A percentile compares a stretch with the other conserved stretches of the same genome.
These are phyloP conservation scores for Lepidocyrtinus sp. DNA, from an alignment of 2,888 invertebrate genomes.

Conservation along the genomic window DNA sequence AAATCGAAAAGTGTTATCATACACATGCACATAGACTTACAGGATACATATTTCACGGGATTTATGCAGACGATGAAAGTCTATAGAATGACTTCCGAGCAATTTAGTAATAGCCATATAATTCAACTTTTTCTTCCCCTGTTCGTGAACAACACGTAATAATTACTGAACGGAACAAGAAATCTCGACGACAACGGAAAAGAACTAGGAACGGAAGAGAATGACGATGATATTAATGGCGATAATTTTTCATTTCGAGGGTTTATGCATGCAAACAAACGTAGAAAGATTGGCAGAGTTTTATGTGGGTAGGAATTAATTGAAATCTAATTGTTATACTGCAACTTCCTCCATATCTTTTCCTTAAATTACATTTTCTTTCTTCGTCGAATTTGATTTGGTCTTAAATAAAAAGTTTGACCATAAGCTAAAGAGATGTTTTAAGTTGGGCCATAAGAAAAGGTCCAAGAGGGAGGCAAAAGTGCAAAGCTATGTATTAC, in stretches of 20 bases:
- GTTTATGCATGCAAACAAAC: constrained; percentile 11
- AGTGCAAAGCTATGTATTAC: constrained; percentile 49
- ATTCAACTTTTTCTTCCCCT: constrained; percentile 48
- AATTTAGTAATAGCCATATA: constrained; percentile 60
- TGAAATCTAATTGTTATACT: constrained; percentile 55
- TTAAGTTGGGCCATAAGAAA: neutral
- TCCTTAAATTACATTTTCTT: neutral
- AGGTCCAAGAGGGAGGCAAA: constrained; percentile 12
- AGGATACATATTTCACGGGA: constrained; percentile 28
- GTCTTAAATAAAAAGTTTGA: constrained; percentile 27
- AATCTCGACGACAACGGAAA: neutral
- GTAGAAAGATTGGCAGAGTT: neutral
- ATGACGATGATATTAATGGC: constrained; percentile 42
- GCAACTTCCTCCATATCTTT: constrained; percentile 21
- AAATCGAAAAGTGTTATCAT: neutral
- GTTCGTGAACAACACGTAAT: neutral
- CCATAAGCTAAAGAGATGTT: constrained; percentile 24
- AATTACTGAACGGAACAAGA: constrained; percentile 12
- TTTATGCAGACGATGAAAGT: too few relatives aligned
- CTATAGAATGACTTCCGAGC: constrained; percentile 57
- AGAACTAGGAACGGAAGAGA: constrained; percentile 1
- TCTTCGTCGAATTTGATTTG: constrained; percentile 14
- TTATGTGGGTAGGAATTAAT: constrained; percentile 53
- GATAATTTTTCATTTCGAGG: constrained; percentile 45
- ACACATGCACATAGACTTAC: constrained; percentile 1